Percentiles rank a stretch among this genome's conserved stretches.
Conservation (phyloP, 2,797 vertebrate species). For the Sus cebifrons region DNA sequence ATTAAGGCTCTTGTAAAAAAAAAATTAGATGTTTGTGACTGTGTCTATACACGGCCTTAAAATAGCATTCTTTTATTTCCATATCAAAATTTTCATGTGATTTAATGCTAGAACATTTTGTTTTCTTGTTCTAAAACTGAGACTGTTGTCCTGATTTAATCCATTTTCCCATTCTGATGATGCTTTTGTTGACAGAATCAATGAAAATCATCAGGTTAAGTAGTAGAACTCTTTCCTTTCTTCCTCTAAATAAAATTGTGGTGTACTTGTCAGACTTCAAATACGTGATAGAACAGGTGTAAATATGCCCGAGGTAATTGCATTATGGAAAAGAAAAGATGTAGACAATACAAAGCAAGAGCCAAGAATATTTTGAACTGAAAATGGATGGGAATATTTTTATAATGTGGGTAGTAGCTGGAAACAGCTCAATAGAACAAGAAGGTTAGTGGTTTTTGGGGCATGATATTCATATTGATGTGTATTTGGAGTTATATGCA, state of each 20-base stretch:
- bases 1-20: neutral
- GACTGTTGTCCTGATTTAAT: slow-evolving; percentile 18
- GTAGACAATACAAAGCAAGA: slow-evolving; percentile 43
- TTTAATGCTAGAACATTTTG: slow-evolving; percentile 39
- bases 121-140: slow-evolving; percentile 47
- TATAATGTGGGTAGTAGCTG: slow-evolving; percentile 32
- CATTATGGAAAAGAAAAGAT: slow-evolving; percentile 40
- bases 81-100: slow-evolving; percentile 55
- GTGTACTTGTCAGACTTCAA: slow-evolving; percentile 60
- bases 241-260: slow-evolving; percentile 31
- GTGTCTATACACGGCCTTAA: slow-evolving; percentile 33
- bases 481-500: neutral
- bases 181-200: slow-evolving; percentile 59
- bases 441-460: neutral
- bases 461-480: neutral
- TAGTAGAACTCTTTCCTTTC: neutral
- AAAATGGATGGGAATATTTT: slow-evolving; percentile 44
- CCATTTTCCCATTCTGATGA: neutral
- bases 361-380: slow-evolving; percentile 48
- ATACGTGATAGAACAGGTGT: neutral
- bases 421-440: slow-evolving; percentile 25
- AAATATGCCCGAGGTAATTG: slow-evolving; percentile 14
- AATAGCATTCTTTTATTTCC: slow-evolving; percentile 64
- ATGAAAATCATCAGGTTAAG: slow-evolving; percentile 55
- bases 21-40: neutral